Evolutionary conservation across 2,113 vertebrate genomes (phyloP).

Genomic region (Geococcyx californianus): DNA sequence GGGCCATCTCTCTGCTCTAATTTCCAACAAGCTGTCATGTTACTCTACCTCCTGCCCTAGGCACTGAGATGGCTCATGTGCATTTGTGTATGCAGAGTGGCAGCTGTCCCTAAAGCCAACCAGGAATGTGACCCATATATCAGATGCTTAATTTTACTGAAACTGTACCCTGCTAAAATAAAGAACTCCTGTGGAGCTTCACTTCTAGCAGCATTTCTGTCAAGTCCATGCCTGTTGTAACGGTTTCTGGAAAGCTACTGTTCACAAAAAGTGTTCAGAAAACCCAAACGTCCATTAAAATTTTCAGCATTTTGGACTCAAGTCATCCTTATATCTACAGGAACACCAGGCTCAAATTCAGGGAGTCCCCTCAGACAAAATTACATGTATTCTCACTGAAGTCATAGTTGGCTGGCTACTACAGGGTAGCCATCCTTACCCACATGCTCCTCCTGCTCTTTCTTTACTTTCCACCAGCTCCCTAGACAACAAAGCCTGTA

Average conservation of each 20-base stretch:
- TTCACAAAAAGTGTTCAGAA: neutral
- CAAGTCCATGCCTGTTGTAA: neutral
- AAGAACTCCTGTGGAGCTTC: neutral
- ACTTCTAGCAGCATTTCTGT: neutral
- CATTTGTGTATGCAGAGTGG: constrained; percentile 6
- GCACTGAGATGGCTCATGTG: neutral
- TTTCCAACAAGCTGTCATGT: constrained; percentile 35
- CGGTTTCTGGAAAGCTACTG: neutral
- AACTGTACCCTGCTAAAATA: neutral
- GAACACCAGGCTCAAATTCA: neutral
- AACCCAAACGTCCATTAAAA: neutral
- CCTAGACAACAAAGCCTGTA: neutral
- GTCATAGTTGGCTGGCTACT: neutral
- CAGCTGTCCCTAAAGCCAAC: constrained; percentile 26
- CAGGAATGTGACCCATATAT: neutral
- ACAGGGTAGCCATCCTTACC: neutral
- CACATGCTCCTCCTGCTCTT: neutral
- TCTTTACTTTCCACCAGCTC: neutral
- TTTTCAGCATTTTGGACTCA: neutral
- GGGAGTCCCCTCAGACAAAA: neutral
- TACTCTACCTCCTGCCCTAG: neutral
- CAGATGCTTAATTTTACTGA: neutral
- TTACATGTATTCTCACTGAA: neutral
- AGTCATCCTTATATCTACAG: neutral
- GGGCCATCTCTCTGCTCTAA: neutral